phyloP scores from a whole-genome alignment of 2,888 invertebrate species.

The Chrysotoxum bicinctum region DNA sequence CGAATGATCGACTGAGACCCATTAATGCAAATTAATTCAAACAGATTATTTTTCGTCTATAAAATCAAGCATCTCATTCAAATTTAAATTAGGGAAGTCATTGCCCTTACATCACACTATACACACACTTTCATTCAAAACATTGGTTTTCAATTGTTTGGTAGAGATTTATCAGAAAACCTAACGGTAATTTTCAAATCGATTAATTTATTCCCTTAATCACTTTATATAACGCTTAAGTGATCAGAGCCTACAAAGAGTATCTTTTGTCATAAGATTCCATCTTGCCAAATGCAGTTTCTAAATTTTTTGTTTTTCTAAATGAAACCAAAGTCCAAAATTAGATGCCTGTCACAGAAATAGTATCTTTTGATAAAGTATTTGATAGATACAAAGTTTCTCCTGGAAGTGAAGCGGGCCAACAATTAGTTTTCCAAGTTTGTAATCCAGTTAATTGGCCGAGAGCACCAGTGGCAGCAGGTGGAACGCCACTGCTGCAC shows the following conservation, averaged over 20 bases:
- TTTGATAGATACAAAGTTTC: constrained; percentile 39
- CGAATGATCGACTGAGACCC: neutral
- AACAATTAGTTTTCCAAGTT: constrained; percentile 43
- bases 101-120: constrained; percentile 39
- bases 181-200: constrained; percentile 13
- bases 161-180: neutral
- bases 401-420: constrained; percentile 30
- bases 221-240: neutral
- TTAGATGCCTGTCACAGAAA: neutral
- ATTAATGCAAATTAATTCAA: constrained; percentile 12
- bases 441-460: constrained; percentile 67
- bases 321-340: neutral
- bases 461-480: constrained; percentile 26
- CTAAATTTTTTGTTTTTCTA: neutral
- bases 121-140: constrained; percentile 41
- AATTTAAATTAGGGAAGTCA: constrained; percentile 30
- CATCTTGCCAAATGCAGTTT: neutral
- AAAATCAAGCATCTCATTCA: neutral
- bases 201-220: constrained; percentile 20
- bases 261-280: constrained; percentile 3
- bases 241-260: neutral
- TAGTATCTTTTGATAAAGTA: constrained; percentile 1
- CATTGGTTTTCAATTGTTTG: constrained; percentile 22
- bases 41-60: neutral
- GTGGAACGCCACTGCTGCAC: constrained; percentile 39